These are phyloP conservation scores for Endotricha flammealis DNA, from an alignment of 2,888 invertebrate species.

Conservation along the genomic window DNA sequence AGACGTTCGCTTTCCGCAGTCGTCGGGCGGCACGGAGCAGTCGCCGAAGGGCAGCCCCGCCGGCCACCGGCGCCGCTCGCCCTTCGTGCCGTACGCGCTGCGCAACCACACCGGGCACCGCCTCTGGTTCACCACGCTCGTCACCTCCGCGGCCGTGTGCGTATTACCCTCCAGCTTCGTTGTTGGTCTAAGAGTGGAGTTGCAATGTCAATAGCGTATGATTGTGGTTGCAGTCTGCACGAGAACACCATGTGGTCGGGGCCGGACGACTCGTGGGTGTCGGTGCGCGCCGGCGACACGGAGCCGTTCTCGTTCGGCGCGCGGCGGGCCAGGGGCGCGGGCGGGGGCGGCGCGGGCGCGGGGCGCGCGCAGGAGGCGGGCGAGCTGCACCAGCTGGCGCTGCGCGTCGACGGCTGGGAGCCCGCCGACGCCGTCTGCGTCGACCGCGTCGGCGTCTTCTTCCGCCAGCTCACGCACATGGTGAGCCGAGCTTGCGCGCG, in stretches of 20 bases:
- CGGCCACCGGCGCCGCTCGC: conserved; percentile 85
- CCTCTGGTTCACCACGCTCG: conserved; percentile 91
- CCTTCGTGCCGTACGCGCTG: conserved; percentile 96
- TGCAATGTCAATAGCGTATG: too few species aligned
- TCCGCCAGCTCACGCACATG: conserved; percentile 77
- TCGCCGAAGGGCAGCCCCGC: conserved; percentile 75
- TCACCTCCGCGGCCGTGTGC: conserved; percentile 82
- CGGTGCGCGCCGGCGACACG: conserved; percentile 61
- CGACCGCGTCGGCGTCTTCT: conserved; percentile 96
- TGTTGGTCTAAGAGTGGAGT: too few species aligned
- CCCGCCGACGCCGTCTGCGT: conserved; percentile 93
- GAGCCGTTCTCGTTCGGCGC: conserved; percentile 32
- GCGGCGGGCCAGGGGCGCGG: conserved; percentile 78
- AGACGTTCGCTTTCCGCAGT: too few species aligned
- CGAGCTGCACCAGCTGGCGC: conserved; percentile 90
- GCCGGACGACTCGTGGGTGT: conserved; percentile 68
- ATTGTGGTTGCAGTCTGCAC: conserved; percentile 31
- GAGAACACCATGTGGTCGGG: conserved; percentile 38
- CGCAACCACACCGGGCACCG: conserved; percentile 94
- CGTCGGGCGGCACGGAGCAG: conserved; percentile 37
- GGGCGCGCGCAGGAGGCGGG: conserved; percentile 81
- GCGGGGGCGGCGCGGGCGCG: conserved; percentile 83
- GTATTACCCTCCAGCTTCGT: conserved; percentile 29
- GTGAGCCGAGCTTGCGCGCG: too few species aligned
- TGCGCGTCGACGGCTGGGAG: conserved; percentile 94